A percentile compares a stretch with the other conserved stretches of the same genome.
Conservation (phyloP, 1,140 invertebrate species). For the Chironomus tepperi region DNA sequence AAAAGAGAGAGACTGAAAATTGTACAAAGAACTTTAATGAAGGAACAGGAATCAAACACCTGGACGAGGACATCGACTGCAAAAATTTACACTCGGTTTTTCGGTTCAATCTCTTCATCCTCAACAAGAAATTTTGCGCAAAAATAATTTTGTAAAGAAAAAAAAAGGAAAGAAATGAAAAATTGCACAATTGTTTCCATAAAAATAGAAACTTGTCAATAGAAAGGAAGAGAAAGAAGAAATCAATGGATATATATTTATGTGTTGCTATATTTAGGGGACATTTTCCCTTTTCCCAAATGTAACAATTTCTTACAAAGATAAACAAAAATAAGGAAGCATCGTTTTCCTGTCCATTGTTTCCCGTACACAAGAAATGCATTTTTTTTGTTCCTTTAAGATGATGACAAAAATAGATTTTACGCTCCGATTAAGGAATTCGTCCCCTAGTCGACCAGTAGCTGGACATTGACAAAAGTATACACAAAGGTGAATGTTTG, state of each 20-base stretch:
- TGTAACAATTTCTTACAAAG: not conserved
- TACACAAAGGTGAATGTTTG: not conserved
- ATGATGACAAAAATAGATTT: not conserved
- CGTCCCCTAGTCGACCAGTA: not conserved
- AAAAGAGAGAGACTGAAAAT: not conserved
- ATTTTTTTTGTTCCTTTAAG: not conserved
- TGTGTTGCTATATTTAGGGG: not conserved
- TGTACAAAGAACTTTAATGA: conserved; percentile 8
- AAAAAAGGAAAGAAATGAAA: too few species aligned
- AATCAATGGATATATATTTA: not conserved
- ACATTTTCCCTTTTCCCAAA: not conserved
- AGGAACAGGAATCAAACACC: conserved; percentile 11
- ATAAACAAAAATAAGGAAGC: conserved; percentile 3
- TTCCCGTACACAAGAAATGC: too few species aligned
- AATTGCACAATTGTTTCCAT: not conserved
- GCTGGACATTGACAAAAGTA: not conserved
- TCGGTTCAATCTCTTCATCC: not conserved
- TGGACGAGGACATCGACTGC: not conserved
- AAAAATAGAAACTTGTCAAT: not conserved
- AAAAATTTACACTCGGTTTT: not conserved
- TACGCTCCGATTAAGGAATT: not conserved
- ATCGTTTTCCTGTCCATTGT: not conserved
- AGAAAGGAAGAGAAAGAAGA: conserved; percentile 2
- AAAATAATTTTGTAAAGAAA: too few species aligned
- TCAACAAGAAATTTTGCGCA: too few species aligned